Evolutionary conservation across 2,888 invertebrate genomes (phyloP).

Genomic region (Acanthosepion pharaonis): DNA sequence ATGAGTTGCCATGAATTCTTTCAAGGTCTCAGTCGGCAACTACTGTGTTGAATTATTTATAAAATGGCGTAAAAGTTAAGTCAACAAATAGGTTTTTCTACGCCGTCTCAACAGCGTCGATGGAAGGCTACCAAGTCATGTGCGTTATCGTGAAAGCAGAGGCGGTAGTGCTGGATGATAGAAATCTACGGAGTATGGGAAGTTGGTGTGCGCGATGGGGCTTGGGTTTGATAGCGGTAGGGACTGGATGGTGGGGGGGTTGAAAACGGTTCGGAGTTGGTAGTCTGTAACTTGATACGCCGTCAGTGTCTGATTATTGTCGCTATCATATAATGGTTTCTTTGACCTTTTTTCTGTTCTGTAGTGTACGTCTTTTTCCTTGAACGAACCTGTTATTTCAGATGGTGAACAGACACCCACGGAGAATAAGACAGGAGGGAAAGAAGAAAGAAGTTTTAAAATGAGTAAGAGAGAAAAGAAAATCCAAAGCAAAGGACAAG

Average conservation of each 20-base stretch:
- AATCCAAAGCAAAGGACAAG: background rate
- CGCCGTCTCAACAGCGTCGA: background rate
- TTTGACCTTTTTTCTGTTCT: background rate
- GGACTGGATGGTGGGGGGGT: background rate
- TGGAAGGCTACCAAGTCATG: background rate
- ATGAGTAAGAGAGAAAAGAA: background rate
- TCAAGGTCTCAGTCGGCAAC: background rate
- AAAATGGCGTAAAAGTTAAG: background rate
- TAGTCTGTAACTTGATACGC: background rate
- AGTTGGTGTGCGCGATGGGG: too few species aligned
- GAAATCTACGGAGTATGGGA: background rate
- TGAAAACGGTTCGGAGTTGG: background rate
- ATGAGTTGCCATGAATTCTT: background rate
- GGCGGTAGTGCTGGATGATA: background rate
- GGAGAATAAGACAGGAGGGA: background rate
- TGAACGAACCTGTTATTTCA: background rate
- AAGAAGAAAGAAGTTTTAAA: background rate
- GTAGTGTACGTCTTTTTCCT: background rate
- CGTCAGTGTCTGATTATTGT: background rate
- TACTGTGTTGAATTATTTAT: background rate
- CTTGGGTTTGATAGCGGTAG: background rate
- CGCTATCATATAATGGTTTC: background rate
- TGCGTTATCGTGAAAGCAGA: background rate
- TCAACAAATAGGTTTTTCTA: conserved; percentile 17
- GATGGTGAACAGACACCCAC: background rate